Evolutionary conservation across 92 coral and sea anemone species (phyloP).

Genomic region (Siderastrea siderea): DNA sequence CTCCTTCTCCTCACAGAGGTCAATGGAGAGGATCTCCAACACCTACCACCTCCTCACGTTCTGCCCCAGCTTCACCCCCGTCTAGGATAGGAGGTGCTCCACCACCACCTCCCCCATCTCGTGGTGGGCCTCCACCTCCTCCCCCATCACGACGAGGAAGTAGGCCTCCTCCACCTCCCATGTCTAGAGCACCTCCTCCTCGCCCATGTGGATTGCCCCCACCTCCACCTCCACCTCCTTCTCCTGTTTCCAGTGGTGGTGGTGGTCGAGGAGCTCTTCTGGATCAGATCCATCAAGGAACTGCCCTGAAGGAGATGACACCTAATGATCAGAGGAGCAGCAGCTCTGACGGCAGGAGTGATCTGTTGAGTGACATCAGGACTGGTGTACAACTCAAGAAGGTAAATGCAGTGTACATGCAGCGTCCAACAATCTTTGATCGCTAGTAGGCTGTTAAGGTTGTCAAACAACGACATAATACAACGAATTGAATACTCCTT

Average conservation of each 20-base stretch:
- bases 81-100: slow-evolving; percentile 68
- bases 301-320: slow-evolving; percentile 82
- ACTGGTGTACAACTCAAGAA: slow-evolving; percentile 86
- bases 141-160: slow-evolving; percentile 77
- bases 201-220: slow-evolving; percentile 55
- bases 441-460: too few relatives aligned
- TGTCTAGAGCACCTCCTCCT: slow-evolving; percentile 62
- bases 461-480: too few relatives aligned
- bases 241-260: slow-evolving; percentile 61
- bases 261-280: slow-evolving; percentile 84
- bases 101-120: slow-evolving; percentile 91
- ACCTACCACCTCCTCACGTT: slow-evolving; percentile 77
- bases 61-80: slow-evolving; percentile 86
- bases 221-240: slow-evolving; percentile 89
- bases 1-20: slow-evolving; percentile 35
- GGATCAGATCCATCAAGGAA: slow-evolving; percentile 89
- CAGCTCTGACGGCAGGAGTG: slow-evolving; percentile 74
- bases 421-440: too few relatives aligned
- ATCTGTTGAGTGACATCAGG: slow-evolving; percentile 90
- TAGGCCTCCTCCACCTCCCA: slow-evolving; percentile 81
- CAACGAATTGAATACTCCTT: too few relatives aligned
- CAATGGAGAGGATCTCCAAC: slow-evolving; percentile 82
- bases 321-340: slow-evolving; percentile 69
- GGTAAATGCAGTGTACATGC: slow-evolving; percentile 48
- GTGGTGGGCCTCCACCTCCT: slow-evolving; percentile 76